A percentile compares a stretch with the other conserved stretches of the same genome.
phyloP scores from a whole-genome alignment of 2,797 vertebrate species.

The Monodelphis domestica region DNA sequence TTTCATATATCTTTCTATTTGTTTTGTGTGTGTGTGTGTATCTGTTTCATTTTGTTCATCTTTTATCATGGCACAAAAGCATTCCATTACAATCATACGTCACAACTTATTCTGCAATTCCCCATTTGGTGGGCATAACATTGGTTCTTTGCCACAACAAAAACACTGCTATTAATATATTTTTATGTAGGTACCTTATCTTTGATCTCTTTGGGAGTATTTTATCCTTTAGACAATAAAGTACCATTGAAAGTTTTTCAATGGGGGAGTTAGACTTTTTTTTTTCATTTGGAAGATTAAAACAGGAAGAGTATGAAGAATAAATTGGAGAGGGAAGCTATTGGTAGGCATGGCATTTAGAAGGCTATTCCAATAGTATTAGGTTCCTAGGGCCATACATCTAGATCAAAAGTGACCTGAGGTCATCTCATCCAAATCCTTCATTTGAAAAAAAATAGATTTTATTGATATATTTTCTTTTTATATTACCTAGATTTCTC shows the following conservation, averaged over 20 bases:
- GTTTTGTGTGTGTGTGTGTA: too few species aligned
- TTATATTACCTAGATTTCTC: not conserved
- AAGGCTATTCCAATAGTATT: not conserved
- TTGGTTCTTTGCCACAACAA: too few species aligned
- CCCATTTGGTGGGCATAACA: too few species aligned
- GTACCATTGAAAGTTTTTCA: not conserved
- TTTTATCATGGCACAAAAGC: too few species aligned
- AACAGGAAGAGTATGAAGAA: not conserved
- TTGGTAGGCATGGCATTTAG: not conserved
- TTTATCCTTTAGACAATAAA: not conserved
- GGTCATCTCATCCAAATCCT: not conserved
- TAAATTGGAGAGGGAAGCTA: not conserved
- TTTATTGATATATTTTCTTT: not conserved
- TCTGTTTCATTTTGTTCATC: too few species aligned
- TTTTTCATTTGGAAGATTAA: not conserved
- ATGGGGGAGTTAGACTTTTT: not conserved
- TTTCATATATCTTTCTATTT: too few species aligned
- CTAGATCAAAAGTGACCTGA: not conserved
- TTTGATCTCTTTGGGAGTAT: too few species aligned
- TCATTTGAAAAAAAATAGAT: not conserved
- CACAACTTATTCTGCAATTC: too few species aligned
- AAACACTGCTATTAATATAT: too few species aligned
- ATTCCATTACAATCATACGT: too few species aligned
- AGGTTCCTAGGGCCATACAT: not conserved
- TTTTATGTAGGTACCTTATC: too few species aligned